Evolutionary conservation across 2,113 vertebrate genomes (phyloP), one percentile per base, ranked within the genome.

Genomic region (Xiphias gladius): DNA sequence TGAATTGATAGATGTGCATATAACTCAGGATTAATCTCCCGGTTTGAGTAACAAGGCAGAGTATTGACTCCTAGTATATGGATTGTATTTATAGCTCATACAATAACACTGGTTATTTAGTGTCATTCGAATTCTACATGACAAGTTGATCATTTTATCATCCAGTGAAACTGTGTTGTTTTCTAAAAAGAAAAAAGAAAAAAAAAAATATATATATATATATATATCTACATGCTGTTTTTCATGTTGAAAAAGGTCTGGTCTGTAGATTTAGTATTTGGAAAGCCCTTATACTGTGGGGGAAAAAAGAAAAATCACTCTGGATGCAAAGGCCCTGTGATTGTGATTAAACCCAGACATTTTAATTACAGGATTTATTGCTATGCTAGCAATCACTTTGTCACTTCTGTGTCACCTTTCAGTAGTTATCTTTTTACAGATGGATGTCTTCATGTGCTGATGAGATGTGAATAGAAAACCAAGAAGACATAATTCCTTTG

Each of bases 21-120:
- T 86, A 87, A 88, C 87, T 80, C 74, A 26, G 76, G 76, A 86
- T 88, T 86, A 84, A 88, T 90, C 79, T 84, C 35, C 59, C 37
- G 19, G 55, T 84, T 83, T 80, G 39, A 80, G 69, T 63, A 76
- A 69, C 86, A 86, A 85, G 64, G 32, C 24, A 77, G 62, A 75
- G 46, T 50, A 80, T 74, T 79, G 65, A 82, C 72, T 84, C n/a
- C 76, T 24, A 58, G 54, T 70, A 71, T 78, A 75, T 83, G 22
- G 67, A 73, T 67, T 85, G 50, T 72, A 43, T 82, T 48, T 57
- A 55, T 57, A 82, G 67, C 39, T 52, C 46, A 4, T 59, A n/a
- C 26, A 70, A 62, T 76, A 69, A 70, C 39, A 82, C 10, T 70
- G 7, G n/a, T 65, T 9, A 37, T 84, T 58, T 19, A 55, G 16